A percentile compares a stretch with the other conserved stretches of the same genome.
Evolutionary conservation across 2,113 vertebrate genomes (phyloP).

Genomic region (Pontoporia blainvillei): DNA sequence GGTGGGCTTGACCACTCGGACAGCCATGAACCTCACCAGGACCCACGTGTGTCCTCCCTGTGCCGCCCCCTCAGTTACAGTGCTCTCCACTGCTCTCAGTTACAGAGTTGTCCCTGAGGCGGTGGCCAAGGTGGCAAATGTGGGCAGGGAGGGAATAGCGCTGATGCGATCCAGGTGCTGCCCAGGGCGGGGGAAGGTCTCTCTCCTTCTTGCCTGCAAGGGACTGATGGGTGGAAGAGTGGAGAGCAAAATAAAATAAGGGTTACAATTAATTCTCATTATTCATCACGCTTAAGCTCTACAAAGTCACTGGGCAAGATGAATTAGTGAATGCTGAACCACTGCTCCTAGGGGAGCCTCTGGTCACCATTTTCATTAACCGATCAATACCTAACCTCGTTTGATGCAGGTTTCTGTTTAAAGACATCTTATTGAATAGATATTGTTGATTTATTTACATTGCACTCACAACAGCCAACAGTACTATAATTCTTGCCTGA

Average conservation of each 20-base stretch:
- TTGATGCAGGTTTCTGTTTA: not conserved
- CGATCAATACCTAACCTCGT: not conserved
- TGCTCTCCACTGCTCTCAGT: too few species aligned
- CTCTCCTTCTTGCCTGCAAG: not conserved
- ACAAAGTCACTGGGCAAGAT: not conserved
- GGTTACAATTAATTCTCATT: not conserved
- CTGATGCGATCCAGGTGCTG: not conserved
- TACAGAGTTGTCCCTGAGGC: not conserved
- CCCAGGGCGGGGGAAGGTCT: not conserved
- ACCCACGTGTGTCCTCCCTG: too few species aligned
- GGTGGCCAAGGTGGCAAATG: accelerated
- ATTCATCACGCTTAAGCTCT: not conserved
- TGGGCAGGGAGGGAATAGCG: not conserved
- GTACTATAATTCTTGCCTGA: not conserved
- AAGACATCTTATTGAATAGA: not conserved
- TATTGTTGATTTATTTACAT: not conserved
- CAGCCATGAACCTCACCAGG: accelerated
- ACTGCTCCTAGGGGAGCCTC: not conserved
- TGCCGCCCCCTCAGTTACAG: not conserved
- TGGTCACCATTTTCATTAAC: not conserved
- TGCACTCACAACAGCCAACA: not conserved
- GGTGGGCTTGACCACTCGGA: not conserved
- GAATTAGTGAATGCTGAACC: not conserved
- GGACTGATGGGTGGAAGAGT: not conserved
- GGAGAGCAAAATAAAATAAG: not conserved